These are phyloP conservation scores for Pachyseris speciosa DNA, from an alignment of 64 coral and sea anemone species.

Conservation along the genomic window DNA sequence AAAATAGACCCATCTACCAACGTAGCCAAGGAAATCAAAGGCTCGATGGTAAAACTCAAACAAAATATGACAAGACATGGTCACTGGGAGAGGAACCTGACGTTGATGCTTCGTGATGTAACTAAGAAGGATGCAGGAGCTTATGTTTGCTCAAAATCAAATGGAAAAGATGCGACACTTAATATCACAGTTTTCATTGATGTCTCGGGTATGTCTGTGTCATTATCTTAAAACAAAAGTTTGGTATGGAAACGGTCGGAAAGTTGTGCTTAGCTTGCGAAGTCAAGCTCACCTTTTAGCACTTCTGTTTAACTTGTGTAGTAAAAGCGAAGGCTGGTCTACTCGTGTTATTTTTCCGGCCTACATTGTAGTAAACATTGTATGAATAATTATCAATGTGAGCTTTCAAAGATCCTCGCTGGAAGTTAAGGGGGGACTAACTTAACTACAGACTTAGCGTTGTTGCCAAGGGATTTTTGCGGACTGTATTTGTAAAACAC, in stretches of 20 bases:
- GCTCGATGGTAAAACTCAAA: neutral
- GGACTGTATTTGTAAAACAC: too few relatives aligned
- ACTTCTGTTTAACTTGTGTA: too few relatives aligned
- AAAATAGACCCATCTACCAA: neutral
- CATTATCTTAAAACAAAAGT: neutral
- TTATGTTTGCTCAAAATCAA: slow-evolving; percentile 17
- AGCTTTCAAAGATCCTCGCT: too few relatives aligned
- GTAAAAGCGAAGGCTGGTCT: too few relatives aligned
- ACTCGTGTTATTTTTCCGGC: too few relatives aligned
- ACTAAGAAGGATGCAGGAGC: neutral
- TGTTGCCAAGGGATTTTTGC: too few relatives aligned
- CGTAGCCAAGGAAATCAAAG: neutral
- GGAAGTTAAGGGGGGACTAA: too few relatives aligned
- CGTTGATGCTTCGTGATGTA: neutral
- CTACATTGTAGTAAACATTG: too few relatives aligned
- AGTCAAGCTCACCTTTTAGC: too few relatives aligned
- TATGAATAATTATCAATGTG: too few relatives aligned
- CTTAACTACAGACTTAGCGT: too few relatives aligned
- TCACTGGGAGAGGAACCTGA: neutral
- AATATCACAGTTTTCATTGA: slow-evolving; percentile 4
- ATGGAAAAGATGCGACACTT: neutral
- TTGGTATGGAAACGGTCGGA: neutral
- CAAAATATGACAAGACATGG: neutral
- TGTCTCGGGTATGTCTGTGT: neutral
- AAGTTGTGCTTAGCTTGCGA: too few relatives aligned